These are phyloP conservation scores for Megaceryle maxima DNA, from an alignment of 2,113 vertebrate genomes.

Conservation along the genomic window DNA sequence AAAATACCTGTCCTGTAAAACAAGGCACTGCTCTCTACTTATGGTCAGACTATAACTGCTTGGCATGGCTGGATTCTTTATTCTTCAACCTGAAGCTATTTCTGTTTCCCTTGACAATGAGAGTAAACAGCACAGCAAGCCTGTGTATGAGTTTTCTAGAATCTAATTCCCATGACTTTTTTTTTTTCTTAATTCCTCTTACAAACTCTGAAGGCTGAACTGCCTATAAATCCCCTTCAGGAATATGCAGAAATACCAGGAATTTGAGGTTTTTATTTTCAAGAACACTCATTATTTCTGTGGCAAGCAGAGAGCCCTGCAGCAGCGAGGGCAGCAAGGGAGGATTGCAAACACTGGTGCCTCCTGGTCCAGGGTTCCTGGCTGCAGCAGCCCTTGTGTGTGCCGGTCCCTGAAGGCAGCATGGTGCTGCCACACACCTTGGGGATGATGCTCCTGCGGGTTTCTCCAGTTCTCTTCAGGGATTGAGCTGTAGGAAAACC, in stretches of 20 bases:
- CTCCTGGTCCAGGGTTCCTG: not conserved
- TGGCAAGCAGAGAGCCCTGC: not conserved
- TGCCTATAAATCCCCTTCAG: not conserved
- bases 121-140: not conserved
- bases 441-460: not conserved
- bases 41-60: not conserved
- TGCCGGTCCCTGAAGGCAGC: not conserved
- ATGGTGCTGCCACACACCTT: not conserved
- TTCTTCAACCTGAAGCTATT: not conserved
- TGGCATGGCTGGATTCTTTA: not conserved
- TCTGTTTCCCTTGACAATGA: not conserved
- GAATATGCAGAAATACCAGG: not conserved
- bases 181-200: not conserved
- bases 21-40: not conserved
- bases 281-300: not conserved
- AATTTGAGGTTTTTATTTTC: not conserved
- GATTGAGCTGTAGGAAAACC: not conserved
- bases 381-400: rapidly evolving
- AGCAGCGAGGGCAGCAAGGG: not conserved
- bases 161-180: not conserved
- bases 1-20: not conserved
- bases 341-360: rapidly evolving
- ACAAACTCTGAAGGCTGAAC: not conserved
- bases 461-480: rapidly evolving
- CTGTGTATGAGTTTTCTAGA: not conserved